Percentiles rank a stretch among this genome's conserved stretches.
Evolutionary conservation across 2,888 invertebrate genomes (phyloP).

Genomic region (Nemotelus pantherinus): DNA sequence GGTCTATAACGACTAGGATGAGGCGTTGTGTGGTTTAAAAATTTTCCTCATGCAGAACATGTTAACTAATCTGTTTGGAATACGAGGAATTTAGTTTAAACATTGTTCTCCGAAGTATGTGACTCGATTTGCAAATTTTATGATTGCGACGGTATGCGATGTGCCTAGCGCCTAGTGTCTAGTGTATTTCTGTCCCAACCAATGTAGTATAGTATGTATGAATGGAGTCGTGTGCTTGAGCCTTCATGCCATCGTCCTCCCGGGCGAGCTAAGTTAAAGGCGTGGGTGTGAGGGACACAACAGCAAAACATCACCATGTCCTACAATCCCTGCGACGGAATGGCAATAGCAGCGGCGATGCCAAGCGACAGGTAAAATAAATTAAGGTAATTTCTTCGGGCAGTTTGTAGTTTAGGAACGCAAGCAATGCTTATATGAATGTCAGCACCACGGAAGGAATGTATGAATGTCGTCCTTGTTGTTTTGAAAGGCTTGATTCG

Average conservation of each 20-base stretch:
- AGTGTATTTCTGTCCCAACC: not conserved
- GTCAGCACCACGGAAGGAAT: slow-evolving; percentile 32
- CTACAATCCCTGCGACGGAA: slow-evolving; percentile 2
- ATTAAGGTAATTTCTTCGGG: slow-evolving; percentile 43
- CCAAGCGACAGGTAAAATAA: slow-evolving; percentile 43
- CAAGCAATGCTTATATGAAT: slow-evolving; percentile 35
- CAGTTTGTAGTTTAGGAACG: slow-evolving; percentile 40
- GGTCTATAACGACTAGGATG: not conserved
- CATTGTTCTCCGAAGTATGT: slow-evolving; percentile 46
- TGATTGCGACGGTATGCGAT: slow-evolving; percentile 37
- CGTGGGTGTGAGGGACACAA: slow-evolving; percentile 5
- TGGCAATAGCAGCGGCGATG: slow-evolving; percentile 28
- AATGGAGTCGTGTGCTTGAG: not conserved
- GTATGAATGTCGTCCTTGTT: slow-evolving; percentile 8
- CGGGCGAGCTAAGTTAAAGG: not conserved
- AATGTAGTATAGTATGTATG: not conserved
- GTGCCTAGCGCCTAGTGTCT: slow-evolving; percentile 10
- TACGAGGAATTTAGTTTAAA: slow-evolving; percentile 47
- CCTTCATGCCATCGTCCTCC: not conserved
- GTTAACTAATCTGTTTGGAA: slow-evolving; percentile 47
- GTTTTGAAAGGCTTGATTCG: not conserved
- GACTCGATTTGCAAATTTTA: slow-evolving; percentile 47
- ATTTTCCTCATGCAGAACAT: slow-evolving; percentile 46
- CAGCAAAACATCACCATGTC: slow-evolving; percentile 20
- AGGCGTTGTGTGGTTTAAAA: slow-evolving; percentile 40